A percentile compares a stretch with the other conserved stretches of the same genome.
Conservation (phyloP, 2,113 vertebrate genomes). For the Hemibagrus wyckioides region DNA sequence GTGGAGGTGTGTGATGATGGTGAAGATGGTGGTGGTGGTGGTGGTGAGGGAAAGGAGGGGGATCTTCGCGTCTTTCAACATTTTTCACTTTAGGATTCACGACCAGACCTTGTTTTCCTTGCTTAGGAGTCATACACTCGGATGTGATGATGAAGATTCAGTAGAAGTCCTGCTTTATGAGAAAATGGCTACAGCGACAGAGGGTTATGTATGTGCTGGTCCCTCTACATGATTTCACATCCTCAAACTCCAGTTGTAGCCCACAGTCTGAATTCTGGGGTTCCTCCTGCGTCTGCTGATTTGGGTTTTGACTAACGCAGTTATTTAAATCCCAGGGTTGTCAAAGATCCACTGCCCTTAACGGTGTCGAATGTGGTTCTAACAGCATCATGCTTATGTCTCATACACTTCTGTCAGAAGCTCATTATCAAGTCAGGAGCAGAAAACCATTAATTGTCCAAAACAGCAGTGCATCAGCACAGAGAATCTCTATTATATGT, state of each 20-base stretch:
- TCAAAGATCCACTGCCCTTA: not conserved
- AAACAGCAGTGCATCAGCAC: not conserved
- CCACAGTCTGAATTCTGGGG: not conserved
- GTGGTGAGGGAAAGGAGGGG: slow-evolving; percentile 72
- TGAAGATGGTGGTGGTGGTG: slow-evolving; percentile 56
- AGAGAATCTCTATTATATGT: not conserved
- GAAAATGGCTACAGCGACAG: not conserved
- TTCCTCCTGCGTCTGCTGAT: not conserved
- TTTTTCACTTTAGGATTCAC: slow-evolving; percentile 83
- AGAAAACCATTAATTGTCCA: not conserved
- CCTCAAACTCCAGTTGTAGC: not conserved
- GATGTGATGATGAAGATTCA: not conserved
- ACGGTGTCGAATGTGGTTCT: not conserved
- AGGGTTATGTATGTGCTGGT: not conserved
- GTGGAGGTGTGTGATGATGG: slow-evolving; percentile 75
- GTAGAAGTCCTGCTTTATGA: not conserved
- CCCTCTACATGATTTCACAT: not conserved
- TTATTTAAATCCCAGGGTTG: not conserved
- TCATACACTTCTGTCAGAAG: not conserved
- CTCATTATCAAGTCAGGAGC: not conserved
- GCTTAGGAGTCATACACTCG: slow-evolving; percentile 59
- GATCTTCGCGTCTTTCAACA: slow-evolving; percentile 68
- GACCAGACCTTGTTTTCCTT: slow-evolving; percentile 69
- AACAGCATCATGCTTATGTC: not conserved
- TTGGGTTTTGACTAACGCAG: not conserved